These are phyloP conservation scores for Pheosia gnoma DNA, from an alignment of 2,888 invertebrate species.

Conservation along the genomic window DNA sequence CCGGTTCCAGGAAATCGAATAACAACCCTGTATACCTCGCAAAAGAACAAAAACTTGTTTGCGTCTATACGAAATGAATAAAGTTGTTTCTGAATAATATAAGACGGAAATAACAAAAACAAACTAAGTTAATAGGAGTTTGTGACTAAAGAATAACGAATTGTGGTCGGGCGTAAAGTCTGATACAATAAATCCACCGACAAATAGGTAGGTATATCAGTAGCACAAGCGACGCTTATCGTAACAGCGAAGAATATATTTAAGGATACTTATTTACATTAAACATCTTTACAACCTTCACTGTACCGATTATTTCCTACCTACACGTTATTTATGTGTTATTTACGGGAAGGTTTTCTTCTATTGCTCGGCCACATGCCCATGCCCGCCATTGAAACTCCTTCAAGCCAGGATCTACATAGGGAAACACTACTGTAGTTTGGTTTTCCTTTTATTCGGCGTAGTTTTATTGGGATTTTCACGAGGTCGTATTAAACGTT, in stretches of 20 bases:
- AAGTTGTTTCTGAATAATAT: neutral
- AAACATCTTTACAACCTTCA: too few relatives aligned
- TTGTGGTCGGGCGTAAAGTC: neutral
- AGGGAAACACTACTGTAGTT: neutral
- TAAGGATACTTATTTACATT: too few relatives aligned
- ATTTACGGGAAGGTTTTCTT: too few relatives aligned
- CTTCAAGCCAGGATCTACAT: too few relatives aligned
- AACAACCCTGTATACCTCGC: neutral
- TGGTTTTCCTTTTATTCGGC: neutral
- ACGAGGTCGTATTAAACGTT: neutral
- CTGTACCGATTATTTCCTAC: too few relatives aligned
- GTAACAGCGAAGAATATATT: too few relatives aligned
- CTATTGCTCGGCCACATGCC: too few relatives aligned
- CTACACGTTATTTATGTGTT: too few relatives aligned
- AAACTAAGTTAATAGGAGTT: neutral
- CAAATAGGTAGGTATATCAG: too few relatives aligned
- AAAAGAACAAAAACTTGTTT: slow-evolving; percentile 4
- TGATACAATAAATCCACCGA: too few relatives aligned
- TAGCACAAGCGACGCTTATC: too few relatives aligned
- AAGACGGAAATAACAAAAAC: slow-evolving; percentile 3
- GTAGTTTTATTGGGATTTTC: neutral
- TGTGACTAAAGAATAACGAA: neutral
- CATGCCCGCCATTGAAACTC: too few relatives aligned
- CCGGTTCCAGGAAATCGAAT: neutral
- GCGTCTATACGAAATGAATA: slow-evolving; percentile 1